These are phyloP conservation scores for Upupa epops DNA, from an alignment of 2,113 vertebrate species.

Conservation along the genomic window DNA sequence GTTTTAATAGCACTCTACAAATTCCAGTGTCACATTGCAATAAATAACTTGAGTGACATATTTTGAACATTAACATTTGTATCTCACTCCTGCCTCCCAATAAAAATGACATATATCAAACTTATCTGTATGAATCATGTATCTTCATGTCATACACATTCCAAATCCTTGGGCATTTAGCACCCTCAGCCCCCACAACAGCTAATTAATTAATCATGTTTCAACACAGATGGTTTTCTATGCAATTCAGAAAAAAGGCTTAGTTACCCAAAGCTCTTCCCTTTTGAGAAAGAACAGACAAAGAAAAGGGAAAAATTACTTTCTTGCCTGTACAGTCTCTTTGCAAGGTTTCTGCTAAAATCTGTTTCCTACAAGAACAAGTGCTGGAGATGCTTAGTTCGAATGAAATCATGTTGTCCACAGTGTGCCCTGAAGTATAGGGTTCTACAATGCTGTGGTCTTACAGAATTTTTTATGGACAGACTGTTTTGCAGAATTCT, in stretches of 20 bases:
- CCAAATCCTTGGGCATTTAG: neutral
- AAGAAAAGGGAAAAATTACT: neutral
- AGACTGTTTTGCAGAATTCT: neutral
- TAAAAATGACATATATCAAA: neutral
- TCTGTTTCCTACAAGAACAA: neutral
- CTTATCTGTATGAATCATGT: neutral
- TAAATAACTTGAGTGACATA: neutral
- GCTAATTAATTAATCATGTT: neutral
- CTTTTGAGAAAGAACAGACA: neutral
- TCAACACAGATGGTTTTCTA: neutral
- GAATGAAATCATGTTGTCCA: neutral
- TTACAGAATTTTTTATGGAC: neutral
- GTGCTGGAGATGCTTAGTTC: neutral
- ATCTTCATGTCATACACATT: neutral
- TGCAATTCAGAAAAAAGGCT: neutral
- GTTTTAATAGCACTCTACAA: slow-evolving; percentile 22
- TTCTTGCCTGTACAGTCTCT: neutral
- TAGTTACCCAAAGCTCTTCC: neutral
- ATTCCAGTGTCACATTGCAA: neutral
- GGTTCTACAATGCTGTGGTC: neutral
- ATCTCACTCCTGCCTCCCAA: rapidly evolving
- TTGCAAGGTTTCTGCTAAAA: neutral
- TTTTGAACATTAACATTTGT: neutral
- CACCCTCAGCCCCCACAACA: rapidly evolving
- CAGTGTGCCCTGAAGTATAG: neutral